These are phyloP conservation scores for Nesidiocoris tenuis DNA, from an alignment of 2,888 invertebrate genomes.

Conservation along the genomic window DNA sequence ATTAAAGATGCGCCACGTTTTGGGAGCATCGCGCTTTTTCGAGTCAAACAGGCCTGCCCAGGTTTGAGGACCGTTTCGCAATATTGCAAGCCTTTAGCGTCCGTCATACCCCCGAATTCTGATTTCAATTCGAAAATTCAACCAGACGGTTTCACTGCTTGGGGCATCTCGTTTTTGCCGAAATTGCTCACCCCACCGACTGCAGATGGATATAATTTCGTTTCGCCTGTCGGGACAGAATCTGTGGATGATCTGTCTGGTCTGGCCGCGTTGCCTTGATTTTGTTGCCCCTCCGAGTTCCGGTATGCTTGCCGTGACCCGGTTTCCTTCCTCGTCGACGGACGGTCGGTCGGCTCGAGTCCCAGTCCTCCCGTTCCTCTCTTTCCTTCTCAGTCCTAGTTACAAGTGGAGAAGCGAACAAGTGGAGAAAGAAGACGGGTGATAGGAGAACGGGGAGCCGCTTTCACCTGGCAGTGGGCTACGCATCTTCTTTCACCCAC, in stretches of 20 bases:
- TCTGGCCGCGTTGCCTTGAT: slow-evolving; percentile 26
- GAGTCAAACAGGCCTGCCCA: no score
- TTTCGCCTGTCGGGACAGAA: not conserved
- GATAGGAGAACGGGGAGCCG: not conserved
- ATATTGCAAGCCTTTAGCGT: no score
- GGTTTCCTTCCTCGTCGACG: slow-evolving; percentile 23
- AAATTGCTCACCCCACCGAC: no score
- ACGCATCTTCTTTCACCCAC: not conserved
- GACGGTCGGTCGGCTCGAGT: slow-evolving; percentile 9
- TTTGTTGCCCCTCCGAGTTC: slow-evolving; percentile 26
- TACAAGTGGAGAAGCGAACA: not conserved
- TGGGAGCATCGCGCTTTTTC: no score
- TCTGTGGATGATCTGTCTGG: not conserved
- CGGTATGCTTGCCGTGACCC: slow-evolving; percentile 41
- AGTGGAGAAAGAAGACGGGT: not conserved
- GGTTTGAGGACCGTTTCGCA: no score
- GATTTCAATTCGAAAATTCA: no score
- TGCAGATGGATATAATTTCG: no score
- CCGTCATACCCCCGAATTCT: no score
- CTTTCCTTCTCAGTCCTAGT: not conserved
- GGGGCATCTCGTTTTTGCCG: no score
- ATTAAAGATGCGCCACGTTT: no score
- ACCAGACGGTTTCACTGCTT: no score
- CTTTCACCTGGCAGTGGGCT: slow-evolving; percentile 22
- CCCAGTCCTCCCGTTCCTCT: not conserved